Evolutionary conservation across 2,113 vertebrate genomes (phyloP), one percentile per base, ranked within the genome.

Genomic region (Chionomys nivalis): DNA sequence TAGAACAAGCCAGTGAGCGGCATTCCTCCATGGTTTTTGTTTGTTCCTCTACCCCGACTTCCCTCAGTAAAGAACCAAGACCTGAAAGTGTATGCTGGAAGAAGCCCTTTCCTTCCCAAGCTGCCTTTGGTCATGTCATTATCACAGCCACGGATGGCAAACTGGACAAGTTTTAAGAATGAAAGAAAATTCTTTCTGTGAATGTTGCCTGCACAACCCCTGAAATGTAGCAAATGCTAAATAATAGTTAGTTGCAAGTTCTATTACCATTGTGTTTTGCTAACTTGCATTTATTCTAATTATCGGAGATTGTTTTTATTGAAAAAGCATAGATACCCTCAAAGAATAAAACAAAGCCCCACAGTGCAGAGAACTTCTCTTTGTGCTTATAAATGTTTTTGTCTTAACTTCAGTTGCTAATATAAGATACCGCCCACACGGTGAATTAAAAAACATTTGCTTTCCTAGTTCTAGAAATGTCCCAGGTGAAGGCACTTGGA

Each of bases 221-320:
- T 17, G 13, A 82, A 83, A 92, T 4, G 26, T 28, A 68, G 31
- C 44, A 95, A 76, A 63, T 78, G 19, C 19, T 89, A 85, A 88
- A 82, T 91, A 91, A 95, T 93, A 77, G 72, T 58, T 76, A 58
- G 52, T 65, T 61, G 58, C 10, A n/a, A 52, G 55, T 90, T 90
- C 90, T 83, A 26, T 36, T 52, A 58, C 13, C 61, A 81, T 82
- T 87, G 1, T 78, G 24, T 77, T 89, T 93, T 72, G 39, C 6
- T 77, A 61, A 21, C 12, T 76, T 87, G 4, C 14, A 92, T 66
- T 65, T 82, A 10, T 94, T 52, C 76, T 77, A 12, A 55, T 89
- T 52, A 65, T 36, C 52, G 49, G 89, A 90, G 63, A 87, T 14
- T 24, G 58, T 65, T n/a, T n/a, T n/a, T n/a, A n/a, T n/a, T n/a